Evolutionary conservation across 1,140 invertebrate species (phyloP), one percentile per base, ranked within the genome.

Genomic region (Polypedilum pembai): DNA sequence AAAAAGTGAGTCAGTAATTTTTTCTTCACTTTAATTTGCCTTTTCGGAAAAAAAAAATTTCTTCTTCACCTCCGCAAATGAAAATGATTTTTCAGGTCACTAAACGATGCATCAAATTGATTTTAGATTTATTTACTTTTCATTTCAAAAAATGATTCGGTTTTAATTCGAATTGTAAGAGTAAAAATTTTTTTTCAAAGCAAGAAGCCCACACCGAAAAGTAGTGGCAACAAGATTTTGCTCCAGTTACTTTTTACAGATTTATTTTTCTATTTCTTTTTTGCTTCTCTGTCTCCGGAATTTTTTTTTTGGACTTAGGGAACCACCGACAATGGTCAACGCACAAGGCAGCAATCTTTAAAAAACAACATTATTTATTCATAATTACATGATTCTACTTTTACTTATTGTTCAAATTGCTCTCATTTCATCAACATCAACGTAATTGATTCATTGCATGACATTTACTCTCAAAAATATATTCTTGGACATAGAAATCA

Each of bases 101-200:
- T 56, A 56, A 56, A 56, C 12, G 45, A 56, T 56, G 45, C 12
- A 56, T 56, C 45, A 12, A 56, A 56, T 56, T n/a, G 45, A 56
- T 56, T 56, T 56, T 56, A 56, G 15, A 56, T 56, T 56, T 56
- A 56, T 56, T 56, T 56, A 56, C 45, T 56, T 56, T 56, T 56
- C 45, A n/a, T 56, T 56, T 56, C 45, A 56, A 56, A 45, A 45
- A 45, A 56, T 56, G 45, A 56, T 56, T 56, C 45, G 45, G 45
- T 56, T 56, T 56, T 56, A 56, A 56, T 56, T 56, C 15, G n/a
- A 56, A 56, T 56, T n/a, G n/a, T 33, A 5, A 3, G 12, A n/a
- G n/a, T n/a, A n/a, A n/a, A n/a, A n/a, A 56, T 56, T 56, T 56
- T n/a, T n/a, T 4, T 56, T 12, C n/a, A 15, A 56, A 56, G 45